Percentiles rank a stretch among this genome's conserved stretches.
Conservation (phyloP, 2,113 vertebrate genomes). For the Ochotona curzoniae region DNA sequence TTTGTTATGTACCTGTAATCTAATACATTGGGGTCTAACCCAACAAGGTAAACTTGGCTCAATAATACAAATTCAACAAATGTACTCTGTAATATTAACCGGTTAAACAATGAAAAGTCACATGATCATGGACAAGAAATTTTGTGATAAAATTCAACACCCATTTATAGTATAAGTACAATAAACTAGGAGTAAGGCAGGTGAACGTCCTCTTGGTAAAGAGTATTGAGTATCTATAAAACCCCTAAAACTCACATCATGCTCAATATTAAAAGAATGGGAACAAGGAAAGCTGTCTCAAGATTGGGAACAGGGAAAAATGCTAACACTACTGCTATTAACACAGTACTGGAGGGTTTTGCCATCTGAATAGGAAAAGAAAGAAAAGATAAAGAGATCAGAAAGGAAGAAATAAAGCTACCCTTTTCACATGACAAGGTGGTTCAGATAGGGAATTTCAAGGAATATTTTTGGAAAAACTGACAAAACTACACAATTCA, state of each 20-base stretch:
- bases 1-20: not conserved
- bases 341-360: not conserved
- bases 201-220: not conserved
- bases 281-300: constrained; percentile 2
- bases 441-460: not conserved
- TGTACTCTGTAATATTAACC: not conserved
- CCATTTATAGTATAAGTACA: not conserved
- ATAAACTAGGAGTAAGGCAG: not conserved
- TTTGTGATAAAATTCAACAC: not conserved
- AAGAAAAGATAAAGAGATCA: not conserved
- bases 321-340: not conserved
- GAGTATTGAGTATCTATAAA: not conserved
- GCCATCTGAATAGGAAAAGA: not conserved
- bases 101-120: not conserved
- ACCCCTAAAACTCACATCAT: not conserved
- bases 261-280: not conserved
- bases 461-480: not conserved
- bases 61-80: not conserved
- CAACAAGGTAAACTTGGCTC: not conserved
- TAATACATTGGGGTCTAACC: not conserved
- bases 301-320: constrained; percentile 8
- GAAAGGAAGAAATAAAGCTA: not conserved
- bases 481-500: not conserved
- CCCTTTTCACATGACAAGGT: not conserved
- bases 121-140: not conserved